Evolutionary conservation across 2,113 vertebrate species (phyloP), one percentile per base, ranked within the genome.

Genomic region (Cheilinus undulatus): DNA sequence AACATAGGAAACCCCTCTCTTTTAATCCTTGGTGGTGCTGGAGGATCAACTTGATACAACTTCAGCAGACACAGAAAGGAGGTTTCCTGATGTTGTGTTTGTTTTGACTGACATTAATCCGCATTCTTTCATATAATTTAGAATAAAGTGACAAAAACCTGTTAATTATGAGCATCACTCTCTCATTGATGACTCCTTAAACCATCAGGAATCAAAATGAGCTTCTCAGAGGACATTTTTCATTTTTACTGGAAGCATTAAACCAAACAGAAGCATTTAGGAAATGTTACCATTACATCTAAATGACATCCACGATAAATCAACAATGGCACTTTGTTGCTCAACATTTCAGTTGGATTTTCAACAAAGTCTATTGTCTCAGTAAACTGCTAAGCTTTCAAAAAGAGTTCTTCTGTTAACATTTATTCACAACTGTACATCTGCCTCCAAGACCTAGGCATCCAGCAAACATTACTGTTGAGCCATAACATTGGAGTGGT

Each of bases 1-100:
- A 64, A 68, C 68, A 86, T 64, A 80, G 78, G 52, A 87, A 87
- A 73, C 49, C 71, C 75, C 82, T 82, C 11, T 58, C 50, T 70
- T 58, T 84, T 79, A 76, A 58, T 64, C 77, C 61, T 30, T 22
- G 26, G 58, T 53, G 51, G 4, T 56, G 60, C 24, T 58, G 26
- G 26, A 38, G 66, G 77, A 86, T 88, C 74, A 73, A 79, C 74
- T 36, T 62, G 62, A 83, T 67, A 73, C 43, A 65, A 20, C 59
- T 61, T 70, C 15, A 61, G 78, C 72, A 77, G 56, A 61, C 67
- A 73, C 10, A 69, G 23, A 8, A 70, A 51, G 15, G 59, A 46
- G 15, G 17, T 59, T 71, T 34, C 10, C 54, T 69, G 53, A 78
- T 65, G 71, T 24, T n/a, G 22, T 17, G 43, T 58, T 62, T 79